phyloP scores from a whole-genome alignment of 1,140 invertebrate species.

The Campoletis sonorensis region DNA sequence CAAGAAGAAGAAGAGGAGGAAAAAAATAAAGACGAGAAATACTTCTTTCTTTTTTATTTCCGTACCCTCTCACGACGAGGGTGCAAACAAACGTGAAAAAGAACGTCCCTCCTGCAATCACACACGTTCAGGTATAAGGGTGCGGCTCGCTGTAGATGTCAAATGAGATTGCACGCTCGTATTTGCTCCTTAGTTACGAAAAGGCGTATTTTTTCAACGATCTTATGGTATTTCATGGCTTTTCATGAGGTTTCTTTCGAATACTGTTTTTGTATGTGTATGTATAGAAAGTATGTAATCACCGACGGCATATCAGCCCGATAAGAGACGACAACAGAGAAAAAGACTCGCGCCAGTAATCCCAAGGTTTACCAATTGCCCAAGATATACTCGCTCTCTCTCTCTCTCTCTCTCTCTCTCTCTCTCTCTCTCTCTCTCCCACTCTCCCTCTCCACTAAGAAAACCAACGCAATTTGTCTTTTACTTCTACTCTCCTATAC shows the following conservation, averaged over 20 bases:
- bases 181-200: neutral
- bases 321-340: conserved; percentile 36
- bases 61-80: conserved; percentile 21
- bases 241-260: neutral
- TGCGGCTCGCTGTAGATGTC: neutral
- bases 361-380: conserved; percentile 55
- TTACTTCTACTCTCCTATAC: conserved; percentile 37
- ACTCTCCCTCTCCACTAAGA: no score
- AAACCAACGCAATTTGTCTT: conserved; percentile 64
- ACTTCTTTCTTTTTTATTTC: conserved; percentile 5
- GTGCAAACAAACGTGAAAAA: conserved; percentile 36
- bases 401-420: conserved; percentile 26
- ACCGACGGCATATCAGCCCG: conserved; percentile 13
- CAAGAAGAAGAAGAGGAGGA: neutral
- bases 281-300: neutral
- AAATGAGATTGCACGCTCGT: neutral
- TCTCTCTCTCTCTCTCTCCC: conserved; percentile 48
- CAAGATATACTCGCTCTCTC: conserved; percentile 60
- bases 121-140: conserved; percentile 26
- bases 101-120: conserved; percentile 21
- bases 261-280: neutral
- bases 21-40: neutral
- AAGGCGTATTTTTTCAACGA: neutral
- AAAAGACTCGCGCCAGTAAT: conserved; percentile 52
- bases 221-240: neutral